Percentiles rank a stretch among this genome's conserved stretches.
These are phyloP conservation scores for Baronia brevicornis DNA, from an alignment of 2,888 invertebrate species.

Conservation along the genomic window DNA sequence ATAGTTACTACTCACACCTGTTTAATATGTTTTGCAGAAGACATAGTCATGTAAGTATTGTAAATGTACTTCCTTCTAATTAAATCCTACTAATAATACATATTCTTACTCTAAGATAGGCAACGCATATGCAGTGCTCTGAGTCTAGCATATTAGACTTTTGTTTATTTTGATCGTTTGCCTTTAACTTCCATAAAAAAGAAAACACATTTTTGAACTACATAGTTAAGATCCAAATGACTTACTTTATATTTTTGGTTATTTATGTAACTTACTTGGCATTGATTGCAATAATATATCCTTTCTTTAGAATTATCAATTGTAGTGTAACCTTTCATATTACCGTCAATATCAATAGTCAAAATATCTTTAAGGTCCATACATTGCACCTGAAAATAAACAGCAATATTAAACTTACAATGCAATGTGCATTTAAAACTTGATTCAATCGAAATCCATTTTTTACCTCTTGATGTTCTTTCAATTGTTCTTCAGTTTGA, in stretches of 20 bases:
- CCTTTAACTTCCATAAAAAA: too few relatives aligned
- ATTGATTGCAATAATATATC: slow-evolving; percentile 43
- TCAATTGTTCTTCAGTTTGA: slow-evolving; percentile 34
- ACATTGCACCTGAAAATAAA: slow-evolving; percentile 38
- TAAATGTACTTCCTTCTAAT: too few relatives aligned
- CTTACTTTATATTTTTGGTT: not conserved
- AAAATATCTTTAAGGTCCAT: slow-evolving; percentile 33
- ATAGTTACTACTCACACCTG: too few relatives aligned
- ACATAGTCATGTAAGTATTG: too few relatives aligned
- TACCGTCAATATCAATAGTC: slow-evolving; percentile 37
- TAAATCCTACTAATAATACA: too few relatives aligned
- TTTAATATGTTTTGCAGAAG: too few relatives aligned
- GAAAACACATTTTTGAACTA: too few relatives aligned
- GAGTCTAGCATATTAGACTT: too few relatives aligned
- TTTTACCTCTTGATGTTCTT: slow-evolving; percentile 47
- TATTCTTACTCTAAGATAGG: too few relatives aligned
- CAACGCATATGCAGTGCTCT: too few relatives aligned
- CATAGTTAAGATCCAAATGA: too few relatives aligned
- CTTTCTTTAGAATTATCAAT: slow-evolving; percentile 33
- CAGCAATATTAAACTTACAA: slow-evolving; percentile 3
- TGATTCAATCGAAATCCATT: not conserved
- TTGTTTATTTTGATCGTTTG: too few relatives aligned
- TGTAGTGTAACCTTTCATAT: slow-evolving; percentile 26
- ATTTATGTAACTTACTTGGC: slow-evolving; percentile 39
- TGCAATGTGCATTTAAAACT: slow-evolving; percentile 12